phyloP scores from a whole-genome alignment of 2,113 vertebrate species.

The Turnix velox region DNA sequence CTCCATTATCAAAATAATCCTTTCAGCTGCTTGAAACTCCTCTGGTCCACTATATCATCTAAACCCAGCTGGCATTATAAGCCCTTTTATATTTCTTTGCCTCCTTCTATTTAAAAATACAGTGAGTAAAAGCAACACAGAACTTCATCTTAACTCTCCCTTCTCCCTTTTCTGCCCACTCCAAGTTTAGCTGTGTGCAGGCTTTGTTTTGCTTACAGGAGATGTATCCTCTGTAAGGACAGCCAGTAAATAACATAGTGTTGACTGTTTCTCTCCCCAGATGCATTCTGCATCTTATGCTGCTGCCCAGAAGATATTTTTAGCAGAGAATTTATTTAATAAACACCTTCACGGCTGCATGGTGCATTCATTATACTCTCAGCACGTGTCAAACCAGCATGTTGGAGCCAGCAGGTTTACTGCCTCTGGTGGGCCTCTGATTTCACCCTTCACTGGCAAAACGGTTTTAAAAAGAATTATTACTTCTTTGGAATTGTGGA shows the following conservation, averaged over 20 bases:
- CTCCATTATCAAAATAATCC: not conserved
- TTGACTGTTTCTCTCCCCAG: not conserved
- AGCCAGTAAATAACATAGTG: fast-evolving
- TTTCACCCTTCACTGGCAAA: not conserved
- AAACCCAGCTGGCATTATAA: not conserved
- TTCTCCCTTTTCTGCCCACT: not conserved
- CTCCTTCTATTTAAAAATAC: not conserved
- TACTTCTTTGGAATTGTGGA: not conserved
- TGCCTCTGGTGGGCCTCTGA: not conserved
- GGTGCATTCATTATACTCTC: not conserved
- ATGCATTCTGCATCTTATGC: not conserved
- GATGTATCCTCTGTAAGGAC: fast-evolving
- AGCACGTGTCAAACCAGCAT: fast-evolving
- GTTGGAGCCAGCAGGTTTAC: fast-evolving
- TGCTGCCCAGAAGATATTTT: not conserved
- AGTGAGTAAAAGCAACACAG: not conserved
- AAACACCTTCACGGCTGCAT: not conserved
- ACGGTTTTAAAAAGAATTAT: fast-evolving
- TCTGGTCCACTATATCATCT: not conserved
- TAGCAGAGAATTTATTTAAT: not conserved
- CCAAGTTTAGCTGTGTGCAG: not conserved
- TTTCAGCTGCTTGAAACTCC: not conserved
- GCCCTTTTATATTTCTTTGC: not conserved
- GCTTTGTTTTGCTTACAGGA: fast-evolving
- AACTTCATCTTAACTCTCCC: fast-evolving